Evolutionary conservation across 2,888 invertebrate species (phyloP), one percentile per base, ranked within the genome.

Genomic region (Eupsilia transversa): DNA sequence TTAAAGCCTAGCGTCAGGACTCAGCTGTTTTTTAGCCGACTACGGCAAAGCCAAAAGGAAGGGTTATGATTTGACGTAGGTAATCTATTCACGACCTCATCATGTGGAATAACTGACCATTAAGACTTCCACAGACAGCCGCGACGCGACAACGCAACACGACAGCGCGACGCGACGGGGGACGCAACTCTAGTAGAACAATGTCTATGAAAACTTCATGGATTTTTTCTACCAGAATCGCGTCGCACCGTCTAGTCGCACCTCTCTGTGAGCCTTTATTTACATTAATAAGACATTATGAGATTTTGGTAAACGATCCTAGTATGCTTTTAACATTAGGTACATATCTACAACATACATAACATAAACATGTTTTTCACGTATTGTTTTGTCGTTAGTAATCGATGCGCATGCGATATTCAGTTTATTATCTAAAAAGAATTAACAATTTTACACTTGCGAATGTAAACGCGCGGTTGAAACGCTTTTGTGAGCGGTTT

Each of bases 391-490:
- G 46, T 68, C 67, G 63, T 79, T 46, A n/a, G 67, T 46, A 41
- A 74, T 79, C 60, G 85, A 84, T 59, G 33, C 67, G 85, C 49
- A 63, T 54, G 49, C 63, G 52, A 60, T 63, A n/a, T 0, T 49
- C 12, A 30, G 60, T 74, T 69, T 64, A 85, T 68, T 82, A 79
- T 78, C 38, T 67, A 61, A 74, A 85, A 82, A 82, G 43, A 73
- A 72, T 72, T 59, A 72, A 27, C 60, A 35, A 17, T 67, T 61
- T 12, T n/a, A 63, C 72, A 85, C 54, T 30, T 35, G 52, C 43
- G 61, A 0, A 64, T 43, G 9, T 41, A 72, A 57, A 71, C 74
- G 82, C 56, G 38, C 73, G 65, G 30, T 12, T 43, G 0, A 6
- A 63, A 41, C 35, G 66, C 61, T 38, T 30, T 20, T 33, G 2